phyloP scores from a whole-genome alignment of 2,888 invertebrate genomes.

The Tholera decimalis region DNA sequence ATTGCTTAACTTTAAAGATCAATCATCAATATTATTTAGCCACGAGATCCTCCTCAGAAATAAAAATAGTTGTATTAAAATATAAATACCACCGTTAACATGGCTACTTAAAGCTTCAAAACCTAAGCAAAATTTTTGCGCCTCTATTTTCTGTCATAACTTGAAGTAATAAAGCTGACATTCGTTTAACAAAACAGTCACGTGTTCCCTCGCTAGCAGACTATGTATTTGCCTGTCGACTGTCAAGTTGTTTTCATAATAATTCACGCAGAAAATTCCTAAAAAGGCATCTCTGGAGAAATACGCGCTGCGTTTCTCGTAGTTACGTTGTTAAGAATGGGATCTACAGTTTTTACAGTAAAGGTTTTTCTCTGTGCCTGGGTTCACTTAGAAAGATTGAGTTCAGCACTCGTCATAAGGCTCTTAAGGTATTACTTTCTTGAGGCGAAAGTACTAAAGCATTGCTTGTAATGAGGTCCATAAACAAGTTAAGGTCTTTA shows the following conservation, averaged over 20 bases:
- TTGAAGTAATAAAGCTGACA: conserved; percentile 7
- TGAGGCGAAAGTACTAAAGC: conserved; percentile 3
- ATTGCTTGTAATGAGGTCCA: neutral
- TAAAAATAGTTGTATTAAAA: conserved; percentile 20
- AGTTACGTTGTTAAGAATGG: conserved; percentile 16
- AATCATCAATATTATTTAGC: too few species aligned
- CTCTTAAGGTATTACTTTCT: conserved; percentile 45
- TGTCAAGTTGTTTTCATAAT: conserved; percentile 53
- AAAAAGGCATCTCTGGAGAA: conserved; percentile 61
- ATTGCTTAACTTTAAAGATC: too few species aligned
- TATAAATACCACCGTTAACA: neutral
- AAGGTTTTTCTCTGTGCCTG: conserved; percentile 31
- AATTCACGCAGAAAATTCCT: conserved; percentile 60
- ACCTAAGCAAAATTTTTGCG: neutral
- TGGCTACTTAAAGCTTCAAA: conserved; percentile 5
- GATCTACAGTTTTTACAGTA: conserved; percentile 25
- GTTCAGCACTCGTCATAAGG: conserved; percentile 34
- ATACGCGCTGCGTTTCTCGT: conserved; percentile 25
- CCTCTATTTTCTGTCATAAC: conserved; percentile 1
- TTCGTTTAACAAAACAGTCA: conserved; percentile 10
- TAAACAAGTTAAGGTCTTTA: conserved; percentile 1
- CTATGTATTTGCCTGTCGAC: conserved; percentile 20
- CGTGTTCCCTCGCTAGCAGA: neutral
- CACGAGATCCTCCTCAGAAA: too few species aligned
- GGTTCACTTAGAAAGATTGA: conserved; percentile 61